Base-by-base conservation (phyloP, 23 tunicate species). In the Clavelina lepadiformis region DNA sequence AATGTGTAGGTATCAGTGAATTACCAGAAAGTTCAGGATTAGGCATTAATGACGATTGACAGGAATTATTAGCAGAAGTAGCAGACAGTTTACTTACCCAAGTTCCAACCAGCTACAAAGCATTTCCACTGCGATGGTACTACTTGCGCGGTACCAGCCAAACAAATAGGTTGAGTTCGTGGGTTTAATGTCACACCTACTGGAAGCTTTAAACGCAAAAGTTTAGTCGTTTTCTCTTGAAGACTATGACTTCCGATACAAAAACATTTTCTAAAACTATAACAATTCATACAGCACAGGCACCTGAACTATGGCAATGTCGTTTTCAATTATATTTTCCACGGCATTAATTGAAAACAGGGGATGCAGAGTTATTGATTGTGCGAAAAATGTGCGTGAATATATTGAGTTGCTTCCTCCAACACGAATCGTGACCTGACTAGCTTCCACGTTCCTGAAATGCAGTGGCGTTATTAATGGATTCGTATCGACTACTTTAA, bases 271-370 rank as follows among this genome's bases (percentile, higher is more conserved):
- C n/a, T n/a, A n/a, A n/a, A n/a, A n/a, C n/a, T n/a, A n/a, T 25
- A 53, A 53, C n/a, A 53, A 11, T 11, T 11, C 22, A 20, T 6
- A 53, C 6, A 6, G 7, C 7, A 18, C 22, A 13, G 7, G 21
- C 19, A 37, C 68, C 25, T 63, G 68, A 3, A 63, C 29, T 3
- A 63, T 50, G 21, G 50, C 68, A 18, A 63, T 27, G 25, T 63
- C 50, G 50, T 63, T 18, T 63, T 63, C 68, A 22, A 63, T 19
- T 3, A 36, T 35, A 18, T 29, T 15, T 5, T 63, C 68, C 5
- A 23, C 49, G 7, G 38, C 49, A 29, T 63, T 36, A 51, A 63
- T 18, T 4, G 27, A 51, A 37, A 63, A 63, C 23, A 27, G 29
- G 11, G 68, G 68, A 36, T 63, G 68, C 22, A 35, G 4, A 13